Evolutionary conservation across 2,113 vertebrate genomes (phyloP).

Genomic region (Neomonachus schauinslandi): DNA sequence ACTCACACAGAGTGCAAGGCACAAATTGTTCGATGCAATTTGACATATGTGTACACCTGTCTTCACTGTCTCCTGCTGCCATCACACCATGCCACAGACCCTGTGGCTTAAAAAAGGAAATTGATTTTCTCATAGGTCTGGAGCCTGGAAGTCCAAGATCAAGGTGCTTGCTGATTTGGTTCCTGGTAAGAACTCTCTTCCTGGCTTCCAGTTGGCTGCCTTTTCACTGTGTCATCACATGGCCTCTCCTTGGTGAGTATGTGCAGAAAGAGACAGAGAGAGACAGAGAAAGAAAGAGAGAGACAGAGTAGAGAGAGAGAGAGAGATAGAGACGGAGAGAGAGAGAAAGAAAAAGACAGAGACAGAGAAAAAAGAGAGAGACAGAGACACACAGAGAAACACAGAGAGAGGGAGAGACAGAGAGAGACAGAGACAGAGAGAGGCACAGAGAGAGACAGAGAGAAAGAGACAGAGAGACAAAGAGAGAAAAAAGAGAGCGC

Average conservation of each 20-base stretch:
- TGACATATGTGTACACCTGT: neutral
- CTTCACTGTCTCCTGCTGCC: too few species aligned
- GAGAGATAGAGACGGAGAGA: fast-evolving
- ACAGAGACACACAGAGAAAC: neutral
- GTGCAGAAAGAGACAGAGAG: neutral
- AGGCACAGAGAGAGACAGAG: neutral
- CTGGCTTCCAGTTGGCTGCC: fast-evolving
- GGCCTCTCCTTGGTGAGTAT: fast-evolving
- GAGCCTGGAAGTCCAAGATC: neutral
- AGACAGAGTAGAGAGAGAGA: too few species aligned
- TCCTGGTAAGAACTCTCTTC: neutral
- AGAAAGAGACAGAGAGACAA: fast-evolving
- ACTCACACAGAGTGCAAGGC: neutral
- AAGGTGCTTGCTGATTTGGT: too few species aligned
- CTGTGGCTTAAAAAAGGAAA: neutral
- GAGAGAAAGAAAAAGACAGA: neutral
- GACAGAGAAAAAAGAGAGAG: too few species aligned
- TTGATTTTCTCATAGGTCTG: neutral
- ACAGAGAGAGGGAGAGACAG: neutral
- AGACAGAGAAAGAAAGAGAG: fast-evolving
- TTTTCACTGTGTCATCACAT: neutral
- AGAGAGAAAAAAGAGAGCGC: fast-evolving
- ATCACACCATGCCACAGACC: fast-evolving
- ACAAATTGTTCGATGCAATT: fast-evolving
- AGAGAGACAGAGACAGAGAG: neutral